Base-by-base conservation (phyloP, 2,797 vertebrate genomes). In the Chaunax sp. region DNA sequence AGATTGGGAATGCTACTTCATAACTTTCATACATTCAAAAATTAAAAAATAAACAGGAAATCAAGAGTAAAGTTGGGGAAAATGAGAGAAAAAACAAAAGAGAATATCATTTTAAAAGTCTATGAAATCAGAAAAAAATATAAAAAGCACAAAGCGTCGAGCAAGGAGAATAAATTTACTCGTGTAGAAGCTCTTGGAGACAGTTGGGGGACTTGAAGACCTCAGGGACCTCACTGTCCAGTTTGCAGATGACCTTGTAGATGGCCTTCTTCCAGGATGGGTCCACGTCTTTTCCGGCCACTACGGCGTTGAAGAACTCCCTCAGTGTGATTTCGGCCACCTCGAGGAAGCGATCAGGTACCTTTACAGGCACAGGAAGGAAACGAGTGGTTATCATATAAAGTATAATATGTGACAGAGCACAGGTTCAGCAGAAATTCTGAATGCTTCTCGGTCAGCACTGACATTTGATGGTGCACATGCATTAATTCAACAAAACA, bases 191-290 rank as follows among this genome's bases (percentile, higher is more conserved):
- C 94, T 99, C 97, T 94, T 99, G 97, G 89, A 99, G 97, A 95
- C 98, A 99, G 92, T 98, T 99, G 69, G 98, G 97, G 87, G 98
- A 99, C 93, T 98, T 98, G 95, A 99, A 99, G 94, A 99, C 94
- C 90, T 99, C 98, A 8, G 98, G 98, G 87, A 99, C 97, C 89
- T 99, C 98, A 82, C 97, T 98, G 95, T 99, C 98, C 95, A 99
- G 95, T 93, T 99, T 99, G 94, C 98, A 99, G 95, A 99, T 99
- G 95, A 99, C 97, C 95, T 99, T 99, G 96, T 99, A 99, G 91
- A 99, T 99, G 94, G 98, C 98, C 97, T 99, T 99, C 94, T 99
- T 99, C 98, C 98, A 99, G 94, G 98, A 99, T 91, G 98, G 98
- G 96, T 99, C 98, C 93, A 97, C 97, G 86, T 99, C 98, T 96